A percentile compares a stretch with the other conserved stretches of the same genome.
These are phyloP conservation scores for Chironomus riparius DNA, from an alignment of 2,888 invertebrate genomes.

Conservation along the genomic window DNA sequence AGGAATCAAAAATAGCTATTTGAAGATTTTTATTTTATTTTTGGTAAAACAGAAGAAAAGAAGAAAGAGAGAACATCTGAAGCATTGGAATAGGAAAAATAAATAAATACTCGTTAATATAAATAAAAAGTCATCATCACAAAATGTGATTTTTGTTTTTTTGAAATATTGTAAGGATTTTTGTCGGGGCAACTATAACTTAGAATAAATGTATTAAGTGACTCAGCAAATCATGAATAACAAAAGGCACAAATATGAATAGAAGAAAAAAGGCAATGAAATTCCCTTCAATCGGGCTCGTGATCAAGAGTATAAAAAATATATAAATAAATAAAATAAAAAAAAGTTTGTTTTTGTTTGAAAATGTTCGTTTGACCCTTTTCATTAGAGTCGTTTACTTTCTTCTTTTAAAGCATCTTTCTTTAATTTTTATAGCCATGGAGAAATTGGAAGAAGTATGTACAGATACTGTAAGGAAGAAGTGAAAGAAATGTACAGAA, in stretches of 20 bases:
- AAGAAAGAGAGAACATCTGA: background rate
- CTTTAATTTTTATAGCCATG: background rate
- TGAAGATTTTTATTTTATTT: no score
- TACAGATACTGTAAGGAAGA: background rate
- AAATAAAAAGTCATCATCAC: slow-evolving; percentile 2
- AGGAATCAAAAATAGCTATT: background rate
- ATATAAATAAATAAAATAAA: no score
- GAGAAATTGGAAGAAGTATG: background rate
- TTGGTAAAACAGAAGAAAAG: no score
- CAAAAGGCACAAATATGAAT: background rate
- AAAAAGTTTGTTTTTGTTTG: slow-evolving; percentile 21
- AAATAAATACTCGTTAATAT: background rate
- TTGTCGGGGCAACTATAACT: background rate
- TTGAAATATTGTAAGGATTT: background rate
- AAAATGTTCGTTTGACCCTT: slow-evolving; percentile 23
- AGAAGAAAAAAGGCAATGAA: background rate
- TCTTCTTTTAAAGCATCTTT: background rate
- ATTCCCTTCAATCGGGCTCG: slow-evolving; percentile 10
- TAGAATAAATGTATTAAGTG: background rate
- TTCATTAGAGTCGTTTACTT: slow-evolving; percentile 4
- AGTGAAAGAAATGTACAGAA: background rate
- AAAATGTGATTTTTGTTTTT: background rate
- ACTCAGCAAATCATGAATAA: background rate
- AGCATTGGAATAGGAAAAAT: background rate
- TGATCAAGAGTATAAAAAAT: background rate